Base-by-base conservation (phyloP, 2,888 invertebrate species). In the Caenorhabditis sp. region DNA sequence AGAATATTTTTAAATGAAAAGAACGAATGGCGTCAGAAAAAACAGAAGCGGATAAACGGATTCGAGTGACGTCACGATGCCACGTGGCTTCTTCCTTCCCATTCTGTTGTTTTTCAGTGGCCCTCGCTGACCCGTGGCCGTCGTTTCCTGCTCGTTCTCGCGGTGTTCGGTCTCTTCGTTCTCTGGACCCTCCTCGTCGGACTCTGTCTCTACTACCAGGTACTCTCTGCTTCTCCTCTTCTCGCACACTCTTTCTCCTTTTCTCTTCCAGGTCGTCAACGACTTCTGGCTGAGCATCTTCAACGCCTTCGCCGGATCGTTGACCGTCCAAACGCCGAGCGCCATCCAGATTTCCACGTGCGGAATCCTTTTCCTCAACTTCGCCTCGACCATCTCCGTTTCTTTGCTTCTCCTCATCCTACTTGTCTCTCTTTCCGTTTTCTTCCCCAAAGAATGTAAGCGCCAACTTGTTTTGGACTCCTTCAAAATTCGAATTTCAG, bases 161-260 rank as follows among this genome's bases (percentile, higher is more conserved):
- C 73, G 30, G 66, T 78, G 56, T 46, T 72, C 15, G 62, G 62
- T 37, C 68, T 80, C 35, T 80, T 77, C 55, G 39, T 99, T 79
- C 95, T 99, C 80, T 96, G 96, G 90, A 98, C 98, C 62, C 96
- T 99, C 35, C 76, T 80, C 24, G 62, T 82, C 20, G 77, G 75
- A 22, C 46, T 79, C 4, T 78, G 72, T 53, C 78, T 81, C 35
- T 80, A 79, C 59, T 77, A 78, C 56, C 73, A 80, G 78, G 79
- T 81, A 59, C 9, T 15, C 20, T 15, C 20, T 41, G 17, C 22
- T n/a, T n/a, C n/a, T 7, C 41, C 2, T 15, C 4, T 4, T 20
- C 15, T 13, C 17, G 15, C 7, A 32, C 45, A 22, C 27, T 13
- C 48, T 41, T 15, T 24, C 24, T 45, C 52, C 15, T 27, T 20